A percentile compares a stretch with the other conserved stretches of the same genome.
phyloP scores from a whole-genome alignment of 2,113 vertebrate species.

The Chionodraco myersi region DNA sequence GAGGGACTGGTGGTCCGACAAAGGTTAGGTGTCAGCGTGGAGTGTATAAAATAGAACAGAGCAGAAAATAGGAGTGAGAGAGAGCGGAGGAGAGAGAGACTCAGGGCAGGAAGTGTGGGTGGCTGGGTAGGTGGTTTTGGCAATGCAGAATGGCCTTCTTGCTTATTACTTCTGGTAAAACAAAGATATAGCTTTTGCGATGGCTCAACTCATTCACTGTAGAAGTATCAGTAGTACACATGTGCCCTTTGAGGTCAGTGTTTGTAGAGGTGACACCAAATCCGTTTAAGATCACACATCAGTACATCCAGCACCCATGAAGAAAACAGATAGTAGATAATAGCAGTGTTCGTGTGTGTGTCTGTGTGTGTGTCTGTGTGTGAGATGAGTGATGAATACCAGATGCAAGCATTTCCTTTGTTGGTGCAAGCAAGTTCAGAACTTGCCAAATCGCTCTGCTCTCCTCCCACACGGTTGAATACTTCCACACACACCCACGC shows the following conservation, averaged over 20 bases:
- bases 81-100: constrained; percentile 54
- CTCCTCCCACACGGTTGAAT: constrained; percentile 78
- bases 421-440: constrained; percentile 79
- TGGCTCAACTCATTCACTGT: constrained; percentile 64
- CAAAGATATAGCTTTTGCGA: constrained; percentile 69
- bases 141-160: constrained; percentile 74
- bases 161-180: constrained; percentile 74
- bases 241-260: constrained; percentile 65
- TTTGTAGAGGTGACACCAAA: constrained; percentile 57
- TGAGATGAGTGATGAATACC: constrained; percentile 71
- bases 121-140: constrained; percentile 81
- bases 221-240: constrained; percentile 60
- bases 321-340: constrained; percentile 61
- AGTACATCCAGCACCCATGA: constrained; percentile 46
- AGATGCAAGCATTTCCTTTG: constrained; percentile 84
- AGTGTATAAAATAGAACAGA: constrained; percentile 72
- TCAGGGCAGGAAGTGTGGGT: constrained; percentile 76
- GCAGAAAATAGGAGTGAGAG: constrained; percentile 52
- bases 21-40: constrained; percentile 73
- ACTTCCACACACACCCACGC: constrained; percentile 79
- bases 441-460: constrained; percentile 78
- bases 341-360: constrained; percentile 19
- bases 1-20: constrained; percentile 71
- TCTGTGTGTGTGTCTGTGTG: constrained; percentile 34
- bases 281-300: constrained; percentile 52